Evolutionary conservation across 2,797 vertebrate species (phyloP).

Genomic region (Hozukius guyotensis): DNA sequence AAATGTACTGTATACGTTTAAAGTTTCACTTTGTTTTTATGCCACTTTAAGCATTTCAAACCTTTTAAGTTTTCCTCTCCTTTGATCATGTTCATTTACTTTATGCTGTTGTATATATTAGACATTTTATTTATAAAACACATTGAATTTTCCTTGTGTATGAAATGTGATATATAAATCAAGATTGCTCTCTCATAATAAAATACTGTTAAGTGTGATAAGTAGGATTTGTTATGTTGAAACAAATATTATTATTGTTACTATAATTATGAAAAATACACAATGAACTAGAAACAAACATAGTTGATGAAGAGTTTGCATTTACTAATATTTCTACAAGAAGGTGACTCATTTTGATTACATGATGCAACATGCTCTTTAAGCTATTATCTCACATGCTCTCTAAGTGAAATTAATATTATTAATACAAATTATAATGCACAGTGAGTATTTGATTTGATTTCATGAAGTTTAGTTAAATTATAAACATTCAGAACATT

Average conservation of each 20-base stretch:
- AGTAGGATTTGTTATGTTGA: neutral
- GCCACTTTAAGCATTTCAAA: neutral
- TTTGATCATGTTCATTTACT: neutral
- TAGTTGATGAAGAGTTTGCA: neutral
- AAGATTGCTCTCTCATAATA: neutral
- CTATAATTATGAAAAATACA: neutral
- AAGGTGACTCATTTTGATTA: neutral
- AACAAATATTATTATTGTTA: neutral
- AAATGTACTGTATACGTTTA: neutral
- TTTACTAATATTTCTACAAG: neutral
- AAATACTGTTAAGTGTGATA: neutral
- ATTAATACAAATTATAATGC: neutral
- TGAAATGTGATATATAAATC: neutral
- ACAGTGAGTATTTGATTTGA: slow-evolving; percentile 4
- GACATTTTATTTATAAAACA: neutral
- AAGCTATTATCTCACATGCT: neutral
- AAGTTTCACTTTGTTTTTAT: neutral
- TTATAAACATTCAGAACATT: neutral
- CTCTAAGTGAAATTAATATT: neutral
- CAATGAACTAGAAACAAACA: neutral
- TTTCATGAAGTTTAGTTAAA: slow-evolving; percentile 24
- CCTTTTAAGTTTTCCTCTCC: neutral
- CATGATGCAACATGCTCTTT: neutral
- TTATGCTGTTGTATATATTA: neutral
- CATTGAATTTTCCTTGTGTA: neutral